Conservation (phyloP, 2,113 vertebrate species). For the Scophthalmus maximus region DNA sequence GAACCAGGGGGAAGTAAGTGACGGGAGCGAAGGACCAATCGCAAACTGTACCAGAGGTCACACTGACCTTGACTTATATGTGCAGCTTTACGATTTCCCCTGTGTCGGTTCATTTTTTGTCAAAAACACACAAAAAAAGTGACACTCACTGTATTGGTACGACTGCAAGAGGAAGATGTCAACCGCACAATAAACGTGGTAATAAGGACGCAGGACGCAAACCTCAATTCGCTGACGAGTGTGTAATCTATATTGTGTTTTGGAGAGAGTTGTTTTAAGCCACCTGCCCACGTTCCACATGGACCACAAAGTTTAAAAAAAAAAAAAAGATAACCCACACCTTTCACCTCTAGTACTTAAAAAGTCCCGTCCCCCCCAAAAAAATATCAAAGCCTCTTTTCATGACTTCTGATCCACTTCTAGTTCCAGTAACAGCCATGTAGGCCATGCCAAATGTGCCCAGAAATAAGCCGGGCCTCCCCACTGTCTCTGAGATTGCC, state of each 20-base stretch:
- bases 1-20: conserved; percentile 38
- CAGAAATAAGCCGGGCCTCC: conserved; percentile 86
- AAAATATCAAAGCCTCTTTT: conserved; percentile 67
- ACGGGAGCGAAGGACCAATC: conserved; percentile 43
- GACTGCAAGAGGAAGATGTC: background rate
- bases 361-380: conserved; percentile 50
- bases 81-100: background rate
- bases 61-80: background rate
- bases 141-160: no score
- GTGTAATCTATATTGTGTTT: conserved; percentile 4
- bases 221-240: background rate
- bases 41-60: conserved; percentile 20
- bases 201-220: no score
- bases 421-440: conserved; percentile 81
- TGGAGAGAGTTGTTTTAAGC: background rate
- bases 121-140: no score
- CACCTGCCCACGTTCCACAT: background rate
- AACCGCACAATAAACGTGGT: background rate
- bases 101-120: no score
- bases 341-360: conserved; percentile 47
- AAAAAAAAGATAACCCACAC: conserved; percentile 40
- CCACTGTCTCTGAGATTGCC: conserved; percentile 87
- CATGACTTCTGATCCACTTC: conserved; percentile 85
- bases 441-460: conserved; percentile 87
- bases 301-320: conserved; percentile 7